Conservation (phyloP, 2,113 vertebrate genomes). For the Barbus barbus region DNA sequence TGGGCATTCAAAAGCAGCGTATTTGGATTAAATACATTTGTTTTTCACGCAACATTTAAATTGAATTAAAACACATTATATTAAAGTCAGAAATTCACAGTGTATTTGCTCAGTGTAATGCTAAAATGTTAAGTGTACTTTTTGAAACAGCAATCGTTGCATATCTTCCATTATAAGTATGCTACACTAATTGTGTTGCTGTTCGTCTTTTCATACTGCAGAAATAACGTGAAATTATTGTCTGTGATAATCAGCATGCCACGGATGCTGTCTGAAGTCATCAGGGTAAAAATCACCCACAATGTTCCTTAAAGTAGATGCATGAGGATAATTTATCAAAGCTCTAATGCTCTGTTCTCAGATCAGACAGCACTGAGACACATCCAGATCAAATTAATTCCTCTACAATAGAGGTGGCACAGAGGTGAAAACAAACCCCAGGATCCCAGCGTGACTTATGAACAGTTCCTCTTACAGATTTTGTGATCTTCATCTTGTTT, state of each 20-base stretch:
- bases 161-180: background rate
- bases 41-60: too few species aligned
- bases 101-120: too few species aligned
- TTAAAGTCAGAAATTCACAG: too few species aligned
- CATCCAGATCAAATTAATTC: conserved; percentile 15
- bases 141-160: background rate
- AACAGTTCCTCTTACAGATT: conserved; percentile 14
- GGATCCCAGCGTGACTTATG: conserved; percentile 24
- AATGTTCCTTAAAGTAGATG: background rate
- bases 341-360: background rate
- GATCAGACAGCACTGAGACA: conserved; percentile 6
- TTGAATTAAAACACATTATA: too few species aligned
- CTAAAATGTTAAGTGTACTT: background rate
- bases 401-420: conserved; percentile 8
- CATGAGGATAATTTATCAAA: conserved; percentile 2
- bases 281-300: background rate
- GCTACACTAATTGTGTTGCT: background rate
- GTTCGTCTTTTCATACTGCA: background rate
- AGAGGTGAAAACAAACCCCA: conserved; percentile 22
- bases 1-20: background rate
- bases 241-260: background rate
- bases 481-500: conserved; percentile 45
- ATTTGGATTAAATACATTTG: too few species aligned
- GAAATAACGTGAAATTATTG: background rate
- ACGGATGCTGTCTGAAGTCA: background rate